phyloP scores from a whole-genome alignment of 2,888 invertebrate species.

The Eristalinus aeneus region DNA sequence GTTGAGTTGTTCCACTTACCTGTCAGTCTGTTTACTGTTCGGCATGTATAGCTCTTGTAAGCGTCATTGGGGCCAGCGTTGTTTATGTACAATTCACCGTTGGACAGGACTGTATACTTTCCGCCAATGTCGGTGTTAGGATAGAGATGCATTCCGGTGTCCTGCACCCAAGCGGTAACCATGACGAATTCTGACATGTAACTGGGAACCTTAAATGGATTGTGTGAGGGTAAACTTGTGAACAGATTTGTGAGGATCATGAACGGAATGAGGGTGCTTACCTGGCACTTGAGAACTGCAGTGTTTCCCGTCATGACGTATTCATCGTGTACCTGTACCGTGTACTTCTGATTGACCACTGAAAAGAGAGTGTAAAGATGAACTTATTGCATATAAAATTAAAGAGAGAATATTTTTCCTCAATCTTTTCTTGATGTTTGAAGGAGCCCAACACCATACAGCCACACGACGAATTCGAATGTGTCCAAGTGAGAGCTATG shows the following conservation, averaged over 20 bases:
- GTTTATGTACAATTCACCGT: conserved; percentile 92
- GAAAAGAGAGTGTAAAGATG: conserved; percentile 73
- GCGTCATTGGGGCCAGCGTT: conserved; percentile 89
- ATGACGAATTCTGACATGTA: conserved; percentile 94
- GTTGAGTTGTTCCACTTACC: conserved; percentile 77
- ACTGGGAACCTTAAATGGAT: conserved; percentile 84
- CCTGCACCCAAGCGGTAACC: conserved; percentile 94
- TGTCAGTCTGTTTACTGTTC: conserved; percentile 90
- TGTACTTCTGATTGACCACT: conserved; percentile 93
- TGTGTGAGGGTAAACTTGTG: neutral
- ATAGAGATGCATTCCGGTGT: conserved; percentile 89
- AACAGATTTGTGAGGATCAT: neutral
- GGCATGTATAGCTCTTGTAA: conserved; percentile 90
- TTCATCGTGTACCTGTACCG: conserved; percentile 94
- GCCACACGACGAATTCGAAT: no score
- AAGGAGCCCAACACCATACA: no score
- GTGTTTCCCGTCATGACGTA: conserved; percentile 96
- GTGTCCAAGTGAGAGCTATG: no score
- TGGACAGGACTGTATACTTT: conserved; percentile 89
- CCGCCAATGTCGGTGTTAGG: conserved; percentile 88
- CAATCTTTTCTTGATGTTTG: no score
- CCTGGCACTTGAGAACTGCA: conserved; percentile 92
- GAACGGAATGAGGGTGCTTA: conserved; percentile 73
- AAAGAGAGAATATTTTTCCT: no score
- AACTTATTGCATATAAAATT: no score